Percentiles rank a stretch among this genome's conserved stretches.
These are phyloP conservation scores for Brachypteracias leptosomus DNA, from an alignment of 2,113 vertebrate genomes.

Conservation along the genomic window DNA sequence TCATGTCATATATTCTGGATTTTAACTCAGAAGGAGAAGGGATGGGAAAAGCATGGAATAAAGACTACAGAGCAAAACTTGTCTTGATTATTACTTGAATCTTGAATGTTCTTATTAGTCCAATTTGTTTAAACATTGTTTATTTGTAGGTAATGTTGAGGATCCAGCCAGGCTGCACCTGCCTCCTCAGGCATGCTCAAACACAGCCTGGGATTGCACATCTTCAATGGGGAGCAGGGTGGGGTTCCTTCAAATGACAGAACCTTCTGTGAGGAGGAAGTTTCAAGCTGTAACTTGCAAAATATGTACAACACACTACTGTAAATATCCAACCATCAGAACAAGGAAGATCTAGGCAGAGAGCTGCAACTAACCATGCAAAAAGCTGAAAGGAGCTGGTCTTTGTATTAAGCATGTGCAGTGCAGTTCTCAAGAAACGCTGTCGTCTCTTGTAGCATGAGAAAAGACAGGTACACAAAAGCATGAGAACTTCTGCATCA, in stretches of 20 bases:
- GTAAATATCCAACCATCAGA: constrained; percentile 27
- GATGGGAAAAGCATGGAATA: background rate
- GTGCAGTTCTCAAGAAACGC: background rate
- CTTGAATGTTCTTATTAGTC: constrained; percentile 13
- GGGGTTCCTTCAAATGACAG: constrained; percentile 53
- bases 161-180: constrained; percentile 57
- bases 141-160: constrained; percentile 29
- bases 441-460: background rate
- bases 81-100: constrained; percentile 5
- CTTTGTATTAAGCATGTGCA: background rate
- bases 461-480: background rate
- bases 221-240: constrained; percentile 46
- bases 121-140: constrained; percentile 49
- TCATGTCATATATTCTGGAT: background rate
- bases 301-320: background rate
- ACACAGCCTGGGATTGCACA: constrained; percentile 51
- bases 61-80: background rate
- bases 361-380: constrained; percentile 5
- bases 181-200: constrained; percentile 47
- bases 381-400: constrained; percentile 6
- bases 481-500: background rate
- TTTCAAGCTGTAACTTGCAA: constrained; percentile 66
- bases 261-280: constrained; percentile 13
- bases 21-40: background rate
- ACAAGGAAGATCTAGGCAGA: background rate